These are phyloP conservation scores for Cantharis lateralis DNA, from an alignment of 2,888 invertebrate species.

Conservation along the genomic window DNA sequence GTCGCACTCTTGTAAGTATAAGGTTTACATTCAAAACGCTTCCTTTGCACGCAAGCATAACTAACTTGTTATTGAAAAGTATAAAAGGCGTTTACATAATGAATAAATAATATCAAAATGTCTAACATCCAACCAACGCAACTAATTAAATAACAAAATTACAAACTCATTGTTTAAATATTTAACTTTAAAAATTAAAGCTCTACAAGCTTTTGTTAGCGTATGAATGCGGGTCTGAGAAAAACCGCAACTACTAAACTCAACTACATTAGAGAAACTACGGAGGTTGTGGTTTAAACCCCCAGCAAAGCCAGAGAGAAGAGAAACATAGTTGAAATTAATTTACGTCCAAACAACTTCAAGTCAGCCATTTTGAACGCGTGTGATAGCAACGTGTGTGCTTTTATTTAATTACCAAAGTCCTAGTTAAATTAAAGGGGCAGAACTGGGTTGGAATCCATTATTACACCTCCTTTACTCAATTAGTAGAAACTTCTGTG, in stretches of 20 bases:
- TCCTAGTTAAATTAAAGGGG: slow-evolving; percentile 55
- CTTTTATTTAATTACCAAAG: slow-evolving; percentile 55
- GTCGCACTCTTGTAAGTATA: slow-evolving; percentile 53
- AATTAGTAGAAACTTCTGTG: slow-evolving; percentile 51
- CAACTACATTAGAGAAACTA: slow-evolving; percentile 41
- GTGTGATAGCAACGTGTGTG: slow-evolving; percentile 51
- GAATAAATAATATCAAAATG: not conserved
- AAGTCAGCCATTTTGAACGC: slow-evolving; percentile 49
- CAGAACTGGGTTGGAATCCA: slow-evolving; percentile 51
- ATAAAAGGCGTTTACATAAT: not conserved
- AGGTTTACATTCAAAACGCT: slow-evolving; percentile 39
- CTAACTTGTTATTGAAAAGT: slow-evolving; percentile 2
- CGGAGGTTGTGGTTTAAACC: slow-evolving; percentile 38
- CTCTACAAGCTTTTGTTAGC: not conserved
- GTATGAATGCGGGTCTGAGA: slow-evolving; percentile 28
- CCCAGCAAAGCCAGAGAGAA: slow-evolving; percentile 41
- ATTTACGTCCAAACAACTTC: slow-evolving; percentile 51
- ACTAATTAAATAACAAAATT: not conserved
- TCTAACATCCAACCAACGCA: not conserved
- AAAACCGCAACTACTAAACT: slow-evolving; percentile 48
- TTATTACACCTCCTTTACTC: slow-evolving; percentile 51
- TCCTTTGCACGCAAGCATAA: slow-evolving; percentile 6
- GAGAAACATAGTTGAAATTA: slow-evolving; percentile 53
- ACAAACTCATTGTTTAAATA: not conserved
- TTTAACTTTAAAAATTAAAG: not conserved